Evolutionary conservation across 2,888 invertebrate species (phyloP), one percentile per base, ranked within the genome.

Genomic region (Cheilosia variabilis): DNA sequence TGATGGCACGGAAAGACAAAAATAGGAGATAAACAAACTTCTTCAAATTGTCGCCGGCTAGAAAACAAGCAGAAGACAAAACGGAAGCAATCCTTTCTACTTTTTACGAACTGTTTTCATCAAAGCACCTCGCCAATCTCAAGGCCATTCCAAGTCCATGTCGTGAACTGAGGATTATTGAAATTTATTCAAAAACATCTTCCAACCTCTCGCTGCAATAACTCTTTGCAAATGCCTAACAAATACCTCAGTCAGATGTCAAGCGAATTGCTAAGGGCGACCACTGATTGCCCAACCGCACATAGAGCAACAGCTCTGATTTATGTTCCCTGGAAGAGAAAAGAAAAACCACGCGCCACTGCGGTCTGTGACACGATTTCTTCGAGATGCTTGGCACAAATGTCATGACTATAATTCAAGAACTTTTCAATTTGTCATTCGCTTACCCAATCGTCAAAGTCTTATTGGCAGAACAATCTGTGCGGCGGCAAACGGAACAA

Each of bases 381-480:
- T 37, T 66, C 58, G 78, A 60, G 45, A 60, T 13, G 13, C 37
- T 37, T 4, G 13, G 37, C 37, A 22, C 13, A 37, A 57, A 43
- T 43, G 17, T 15, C 17, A 43, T 19, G 43, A 37, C 34, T n/a
- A 24, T 24, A 24, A 34, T 2, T 7, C 22, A 10, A 53, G 58
- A 52, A 58, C 37, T 71, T 71, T 65, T 77, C 77, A 82, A 82
- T 82, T 82, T 71, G 77, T 77, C 82, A 71, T 82, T 60, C 31
- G 55, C 65, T 82, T 77, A n/a, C 71, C 52, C 77, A 77, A 75
- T 63, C 62, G 65, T 24, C 68, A 31, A 31, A 58, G 50, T 43
- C 53, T 79, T 79, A 73, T 66, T 79, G 73, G 45, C 65, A 82
- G 43, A 71, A 77, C 69, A 81, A 76, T 77, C 60, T 68, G 17